A percentile compares a stretch with the other conserved stretches of the same genome.
These are phyloP conservation scores for Neosilurus hyrtlii DNA, from an alignment of 2,797 vertebrate genomes.

Conservation along the genomic window DNA sequence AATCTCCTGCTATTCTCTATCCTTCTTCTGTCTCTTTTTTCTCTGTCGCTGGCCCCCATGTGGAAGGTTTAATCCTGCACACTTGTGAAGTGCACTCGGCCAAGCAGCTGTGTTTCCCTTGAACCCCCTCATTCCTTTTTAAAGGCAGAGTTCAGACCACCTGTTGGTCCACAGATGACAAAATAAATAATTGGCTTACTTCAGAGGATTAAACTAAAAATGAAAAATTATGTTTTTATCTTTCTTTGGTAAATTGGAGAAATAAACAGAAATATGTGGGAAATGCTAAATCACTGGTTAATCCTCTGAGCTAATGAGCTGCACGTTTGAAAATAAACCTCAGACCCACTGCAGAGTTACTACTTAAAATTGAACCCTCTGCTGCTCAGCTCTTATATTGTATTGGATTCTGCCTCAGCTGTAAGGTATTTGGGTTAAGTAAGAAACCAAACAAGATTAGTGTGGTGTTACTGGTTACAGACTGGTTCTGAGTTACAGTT, in stretches of 20 bases:
- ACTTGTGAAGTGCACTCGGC: slow-evolving; percentile 62
- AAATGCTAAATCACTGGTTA: not conserved
- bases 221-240: not conserved
- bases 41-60: not conserved
- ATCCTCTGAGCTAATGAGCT: not conserved
- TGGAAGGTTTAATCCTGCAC: slow-evolving; percentile 58
- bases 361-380: not conserved
- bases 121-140: slow-evolving; percentile 56
- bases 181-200: not conserved
- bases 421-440: not conserved
- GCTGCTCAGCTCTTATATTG: not conserved
- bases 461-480: not conserved
- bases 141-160: slow-evolving; percentile 55
- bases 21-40: slow-evolving; percentile 24
- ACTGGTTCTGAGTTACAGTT: no score
- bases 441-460: not conserved
- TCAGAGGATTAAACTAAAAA: not conserved
- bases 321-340: not conserved
- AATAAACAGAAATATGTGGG: not conserved
- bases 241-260: not conserved
- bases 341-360: not conserved
- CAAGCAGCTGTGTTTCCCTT: slow-evolving; percentile 65
- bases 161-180: slow-evolving; percentile 57
- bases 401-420: not conserved
- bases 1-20: slow-evolving; percentile 5